These are phyloP conservation scores for Parotocinclus haroldoi DNA, from an alignment of 2,797 vertebrate genomes.

Conservation along the genomic window DNA sequence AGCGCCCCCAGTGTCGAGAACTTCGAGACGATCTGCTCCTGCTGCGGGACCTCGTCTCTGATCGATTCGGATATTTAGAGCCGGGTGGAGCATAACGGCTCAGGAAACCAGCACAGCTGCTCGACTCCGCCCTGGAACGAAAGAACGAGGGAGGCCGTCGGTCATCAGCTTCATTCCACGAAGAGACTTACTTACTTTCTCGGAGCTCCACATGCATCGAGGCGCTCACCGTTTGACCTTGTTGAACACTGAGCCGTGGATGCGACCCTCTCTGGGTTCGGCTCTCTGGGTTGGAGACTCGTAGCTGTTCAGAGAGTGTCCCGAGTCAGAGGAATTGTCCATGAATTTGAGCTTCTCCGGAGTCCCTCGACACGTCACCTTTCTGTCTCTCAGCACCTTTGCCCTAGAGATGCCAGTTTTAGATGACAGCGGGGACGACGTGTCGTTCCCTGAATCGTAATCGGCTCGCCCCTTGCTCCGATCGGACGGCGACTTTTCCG, in stretches of 20 bases:
- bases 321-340: conserved; percentile 91
- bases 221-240: conserved; percentile 63
- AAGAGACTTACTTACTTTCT: not conserved
- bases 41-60: conserved; percentile 66
- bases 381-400: conserved; percentile 65
- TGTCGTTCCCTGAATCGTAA: conserved; percentile 97
- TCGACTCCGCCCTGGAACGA: conserved; percentile 37
- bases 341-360: conserved; percentile 75
- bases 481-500: conserved; percentile 65
- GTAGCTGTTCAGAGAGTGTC: conserved; percentile 94
- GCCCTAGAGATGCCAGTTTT: conserved; percentile 80
- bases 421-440: conserved; percentile 87
- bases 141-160: not conserved
- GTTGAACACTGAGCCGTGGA: conserved; percentile 57
- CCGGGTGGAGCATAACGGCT: conserved; percentile 5
- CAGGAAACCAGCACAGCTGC: not conserved
- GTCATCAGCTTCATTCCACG: not conserved
- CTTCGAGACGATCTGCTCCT: conserved; percentile 72
- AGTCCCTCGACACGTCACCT: conserved; percentile 55
- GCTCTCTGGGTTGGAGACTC: conserved; percentile 85
- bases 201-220: no score
- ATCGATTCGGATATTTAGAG: conserved; percentile 55
- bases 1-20: conserved; percentile 75
- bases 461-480: conserved; percentile 78
- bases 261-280: conserved; percentile 65